A percentile compares a stretch with the other conserved stretches of the same genome.
Evolutionary conservation across 1,140 invertebrate genomes (phyloP).

Genomic region (Brachionus angularis): DNA sequence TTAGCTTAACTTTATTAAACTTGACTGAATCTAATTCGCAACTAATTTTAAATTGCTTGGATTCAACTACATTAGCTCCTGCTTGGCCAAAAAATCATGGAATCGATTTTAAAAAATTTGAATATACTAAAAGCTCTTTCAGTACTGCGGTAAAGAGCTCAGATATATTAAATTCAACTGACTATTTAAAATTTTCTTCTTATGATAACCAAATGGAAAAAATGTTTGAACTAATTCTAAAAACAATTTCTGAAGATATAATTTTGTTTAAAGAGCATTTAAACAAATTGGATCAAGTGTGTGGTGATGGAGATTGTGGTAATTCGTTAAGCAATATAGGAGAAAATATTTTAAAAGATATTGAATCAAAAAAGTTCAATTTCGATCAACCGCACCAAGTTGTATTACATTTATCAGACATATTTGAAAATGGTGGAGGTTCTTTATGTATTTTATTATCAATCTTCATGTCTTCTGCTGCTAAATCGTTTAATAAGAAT

Average conservation of each 20-base stretch:
- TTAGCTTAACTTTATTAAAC: conserved; percentile 70
- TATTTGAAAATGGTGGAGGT: conserved; percentile 40
- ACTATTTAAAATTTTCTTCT: conserved; percentile 34
- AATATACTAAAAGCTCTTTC: conserved; percentile 1
- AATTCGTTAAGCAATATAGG: conserved; percentile 67
- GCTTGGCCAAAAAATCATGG: conserved; percentile 10
- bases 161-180: conserved; percentile 4
- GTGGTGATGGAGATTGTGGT: conserved; percentile 78
- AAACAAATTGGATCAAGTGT: conserved; percentile 69
- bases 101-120: background rate
- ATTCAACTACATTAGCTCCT: conserved; percentile 47
- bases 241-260: conserved; percentile 60
- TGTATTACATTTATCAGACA: conserved; percentile 19
- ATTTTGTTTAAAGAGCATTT: conserved; percentile 63
- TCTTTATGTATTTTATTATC: conserved; percentile 38
- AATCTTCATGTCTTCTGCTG: conserved; percentile 67
- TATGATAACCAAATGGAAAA: background rate
- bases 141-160: background rate
- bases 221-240: conserved; percentile 44
- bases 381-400: conserved; percentile 46
- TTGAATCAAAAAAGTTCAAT: conserved; percentile 46
- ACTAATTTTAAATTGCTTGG: conserved; percentile 57
- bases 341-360: conserved; percentile 53
- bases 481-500: conserved; percentile 55
- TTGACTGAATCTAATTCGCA: conserved; percentile 47